Conservation (phyloP, 2,888 invertebrate species). For the Euproctis similis region DNA sequence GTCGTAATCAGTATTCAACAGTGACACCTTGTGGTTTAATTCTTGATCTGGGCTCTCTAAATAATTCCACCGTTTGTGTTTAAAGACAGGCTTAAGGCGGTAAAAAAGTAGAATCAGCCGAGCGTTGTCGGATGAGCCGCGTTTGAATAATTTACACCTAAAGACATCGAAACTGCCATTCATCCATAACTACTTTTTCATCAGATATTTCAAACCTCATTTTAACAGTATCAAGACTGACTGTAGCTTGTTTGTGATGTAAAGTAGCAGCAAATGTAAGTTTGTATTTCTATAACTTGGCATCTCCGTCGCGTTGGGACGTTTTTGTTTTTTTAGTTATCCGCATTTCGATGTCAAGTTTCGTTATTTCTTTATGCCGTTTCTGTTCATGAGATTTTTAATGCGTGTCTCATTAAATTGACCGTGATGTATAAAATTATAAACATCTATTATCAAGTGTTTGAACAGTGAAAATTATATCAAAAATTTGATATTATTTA, state of each 20-base stretch:
- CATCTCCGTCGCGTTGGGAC: conserved; percentile 50
- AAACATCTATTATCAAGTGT: too few species aligned
- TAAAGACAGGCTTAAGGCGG: conserved; percentile 53
- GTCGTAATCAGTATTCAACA: conserved; percentile 39
- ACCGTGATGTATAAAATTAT: too few species aligned
- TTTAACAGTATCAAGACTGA: conserved; percentile 14
- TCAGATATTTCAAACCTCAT: conserved; percentile 18
- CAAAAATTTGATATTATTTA: too few species aligned
- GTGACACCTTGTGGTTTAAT: conserved; percentile 45
- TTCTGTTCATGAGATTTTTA: conserved; percentile 45
- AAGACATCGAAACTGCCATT: conserved; percentile 50
- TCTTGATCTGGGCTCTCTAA: conserved; percentile 46
- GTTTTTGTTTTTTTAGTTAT: conserved; percentile 45
- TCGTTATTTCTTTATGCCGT: conserved; percentile 40
- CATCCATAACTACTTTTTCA: conserved; percentile 18
- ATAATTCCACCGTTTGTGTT: conserved; percentile 59
- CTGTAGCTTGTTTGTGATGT: conserved; percentile 8
- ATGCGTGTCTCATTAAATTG: conserved; percentile 50
- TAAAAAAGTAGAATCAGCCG: conserved; percentile 55
- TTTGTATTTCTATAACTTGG: conserved; percentile 39
- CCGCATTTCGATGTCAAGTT: conserved; percentile 52
- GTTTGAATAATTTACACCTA: conserved; percentile 72
- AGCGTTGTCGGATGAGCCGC: conserved; percentile 53
- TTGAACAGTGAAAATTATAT: too few species aligned
- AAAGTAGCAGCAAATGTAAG: conserved; percentile 13